Base-by-base conservation (phyloP, 2,888 invertebrate species). In the Cosmia trapezina region DNA sequence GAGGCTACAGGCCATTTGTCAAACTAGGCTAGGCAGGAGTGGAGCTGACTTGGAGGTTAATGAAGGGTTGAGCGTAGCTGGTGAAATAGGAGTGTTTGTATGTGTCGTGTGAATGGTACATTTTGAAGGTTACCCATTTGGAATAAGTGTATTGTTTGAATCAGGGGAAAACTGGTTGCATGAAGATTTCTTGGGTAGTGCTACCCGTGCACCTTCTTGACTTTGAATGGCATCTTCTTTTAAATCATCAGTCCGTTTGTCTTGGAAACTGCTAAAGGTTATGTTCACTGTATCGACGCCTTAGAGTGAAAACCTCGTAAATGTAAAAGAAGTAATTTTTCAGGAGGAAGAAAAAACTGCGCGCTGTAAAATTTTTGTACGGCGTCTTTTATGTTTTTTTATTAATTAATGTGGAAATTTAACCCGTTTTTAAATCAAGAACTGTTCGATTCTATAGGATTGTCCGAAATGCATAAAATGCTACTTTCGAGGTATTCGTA, bases 1-100 rank as follows among this genome's bases (percentile, higher is more conserved):
- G 61, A 63, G 75, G 80, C 68, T 69, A 51, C 75, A 59, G 28
- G 28, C 70, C 60, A 83, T 84, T 70, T 81, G 65, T 85, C 65
- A 78, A 57, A 53, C 45, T 49, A 19, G 33, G 41, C 70, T 11
- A 43, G 45, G 53, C 53, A 45, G 47, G 56, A 60, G 49, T 43
- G 43, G 43, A 43, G 33, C 59, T n/a, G 51, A 61, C 22, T 53
- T 43, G 41, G 14, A 81, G 67, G 62, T 57, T 74, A 77, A 67
- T 74, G 61, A 62, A n/a, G 66, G 67, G 54, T 67, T 12, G n/a
- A 3, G 22, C 22, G 49, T 45, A 37, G 45, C 41, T 37, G 33
- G 41, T 43, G 41, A 33, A 78, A 49, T 68, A 47, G n/a, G 19
- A 60, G 63, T 63, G 43, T 80, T 64, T 73, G 53, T 41, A 37